These are phyloP conservation scores for Mythimna pallens DNA, from an alignment of 2,888 invertebrate genomes.

Conservation along the genomic window DNA sequence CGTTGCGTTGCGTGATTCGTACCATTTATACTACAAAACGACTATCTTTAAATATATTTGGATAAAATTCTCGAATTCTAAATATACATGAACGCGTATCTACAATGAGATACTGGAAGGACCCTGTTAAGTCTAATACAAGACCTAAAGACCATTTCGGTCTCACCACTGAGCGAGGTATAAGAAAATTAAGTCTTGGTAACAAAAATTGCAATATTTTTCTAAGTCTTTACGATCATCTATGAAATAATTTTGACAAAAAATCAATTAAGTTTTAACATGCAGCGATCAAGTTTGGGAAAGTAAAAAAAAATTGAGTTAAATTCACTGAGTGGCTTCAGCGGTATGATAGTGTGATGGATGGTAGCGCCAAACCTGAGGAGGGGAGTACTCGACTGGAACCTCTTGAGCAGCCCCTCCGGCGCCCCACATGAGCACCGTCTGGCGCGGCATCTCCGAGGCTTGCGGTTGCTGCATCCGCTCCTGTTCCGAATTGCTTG, in stretches of 20 bases:
- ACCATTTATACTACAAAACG: slow-evolving; percentile 74
- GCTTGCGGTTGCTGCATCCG: slow-evolving; percentile 82
- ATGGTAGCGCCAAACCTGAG: slow-evolving; percentile 89
- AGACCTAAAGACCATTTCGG: slow-evolving; percentile 73
- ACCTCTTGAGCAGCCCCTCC: slow-evolving; percentile 86
- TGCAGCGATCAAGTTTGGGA: slow-evolving; percentile 6
- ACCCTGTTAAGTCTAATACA: slow-evolving; percentile 82
- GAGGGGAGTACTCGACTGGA: slow-evolving; percentile 87
- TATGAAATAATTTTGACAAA: slow-evolving; percentile 29
- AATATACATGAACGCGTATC: slow-evolving; percentile 67
- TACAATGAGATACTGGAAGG: slow-evolving; percentile 82
- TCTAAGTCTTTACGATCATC: slow-evolving; percentile 41
- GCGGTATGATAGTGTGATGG: slow-evolving; percentile 89
- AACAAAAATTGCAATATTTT: slow-evolving; percentile 73
- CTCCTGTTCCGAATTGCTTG: slow-evolving; percentile 86
- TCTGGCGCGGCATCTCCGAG: slow-evolving; percentile 94
- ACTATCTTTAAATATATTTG: slow-evolving; percentile 84
- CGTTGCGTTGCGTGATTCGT: slow-evolving; percentile 73
- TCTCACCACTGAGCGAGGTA: slow-evolving; percentile 83
- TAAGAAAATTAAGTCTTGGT: slow-evolving; percentile 75
- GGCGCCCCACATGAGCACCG: slow-evolving; percentile 98
- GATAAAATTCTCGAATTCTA: slow-evolving; percentile 80
- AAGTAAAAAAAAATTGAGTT: slow-evolving; percentile 33
- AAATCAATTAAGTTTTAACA: neutral
- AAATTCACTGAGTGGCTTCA: slow-evolving; percentile 87